A percentile compares a stretch with the other conserved stretches of the same genome.
Evolutionary conservation across 2,888 invertebrate genomes (phyloP).

Genomic region (Bombylius discolor): DNA sequence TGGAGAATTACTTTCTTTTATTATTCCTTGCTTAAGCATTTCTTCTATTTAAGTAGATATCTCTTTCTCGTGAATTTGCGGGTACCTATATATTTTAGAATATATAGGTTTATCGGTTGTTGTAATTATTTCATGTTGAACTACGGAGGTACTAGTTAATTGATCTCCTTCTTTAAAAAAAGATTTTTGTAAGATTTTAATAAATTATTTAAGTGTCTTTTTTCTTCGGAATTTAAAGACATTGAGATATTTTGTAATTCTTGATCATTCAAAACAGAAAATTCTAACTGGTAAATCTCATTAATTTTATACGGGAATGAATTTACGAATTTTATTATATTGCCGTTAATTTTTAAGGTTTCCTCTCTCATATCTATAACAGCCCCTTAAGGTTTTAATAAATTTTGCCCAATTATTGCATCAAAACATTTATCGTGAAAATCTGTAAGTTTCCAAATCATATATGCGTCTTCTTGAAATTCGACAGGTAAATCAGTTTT

Average conservation of each 20-base stretch:
- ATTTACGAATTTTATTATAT: neutral
- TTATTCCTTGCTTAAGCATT: slow-evolving; percentile 15
- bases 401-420: slow-evolving; percentile 5
- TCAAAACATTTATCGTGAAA: slow-evolving; percentile 3
- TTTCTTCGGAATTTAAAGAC: neutral
- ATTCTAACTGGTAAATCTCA: neutral
- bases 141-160: neutral
- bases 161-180: neutral
- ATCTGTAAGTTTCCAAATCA: slow-evolving; percentile 9
- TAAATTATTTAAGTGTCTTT: neutral
- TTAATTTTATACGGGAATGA: neutral
- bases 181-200: neutral
- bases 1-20: slow-evolving; percentile 18
- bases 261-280: neutral
- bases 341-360: neutral
- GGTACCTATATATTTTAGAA: slow-evolving; percentile 5
- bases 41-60: neutral
- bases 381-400: slow-evolving; percentile 2
- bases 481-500: slow-evolving; percentile 10
- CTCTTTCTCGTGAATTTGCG: slow-evolving; percentile 2
- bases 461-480: slow-evolving; percentile 11
- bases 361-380: neutral
- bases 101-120: slow-evolving; percentile 2
- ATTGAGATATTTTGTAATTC: neutral
- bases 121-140: slow-evolving; percentile 3